These are phyloP conservation scores for Perca fluviatilis DNA, from an alignment of 2,113 vertebrate genomes.

Conservation along the genomic window DNA sequence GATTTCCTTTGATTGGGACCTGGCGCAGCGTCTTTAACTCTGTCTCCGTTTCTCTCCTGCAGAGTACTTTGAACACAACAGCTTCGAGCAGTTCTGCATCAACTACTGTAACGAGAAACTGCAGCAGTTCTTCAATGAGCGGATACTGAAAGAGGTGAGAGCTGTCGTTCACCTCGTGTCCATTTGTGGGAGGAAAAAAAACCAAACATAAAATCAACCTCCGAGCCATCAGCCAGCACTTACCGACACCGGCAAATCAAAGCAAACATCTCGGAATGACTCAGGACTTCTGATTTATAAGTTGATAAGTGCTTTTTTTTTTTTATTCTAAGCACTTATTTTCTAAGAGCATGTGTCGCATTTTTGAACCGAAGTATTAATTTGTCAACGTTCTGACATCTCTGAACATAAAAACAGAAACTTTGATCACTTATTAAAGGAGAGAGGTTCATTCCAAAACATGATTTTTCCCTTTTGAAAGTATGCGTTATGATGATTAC, in stretches of 20 bases:
- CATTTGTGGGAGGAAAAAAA: neutral
- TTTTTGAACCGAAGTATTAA: neutral
- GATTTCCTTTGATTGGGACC: neutral
- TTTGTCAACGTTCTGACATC: neutral
- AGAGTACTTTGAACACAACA: constrained; percentile 99
- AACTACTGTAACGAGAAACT: constrained; percentile 99
- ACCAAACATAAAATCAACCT: neutral
- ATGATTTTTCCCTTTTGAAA: neutral
- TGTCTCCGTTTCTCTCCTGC: constrained; percentile 33
- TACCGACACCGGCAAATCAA: neutral
- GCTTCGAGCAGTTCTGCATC: constrained; percentile 99
- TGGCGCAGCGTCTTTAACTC: neutral
- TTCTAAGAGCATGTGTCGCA: neutral
- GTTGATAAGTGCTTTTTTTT: neutral
- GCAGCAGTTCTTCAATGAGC: constrained; percentile 99
- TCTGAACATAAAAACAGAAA: neutral
- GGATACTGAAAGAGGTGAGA: constrained; percentile 98
- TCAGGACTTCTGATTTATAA: neutral
- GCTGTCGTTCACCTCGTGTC: neutral
- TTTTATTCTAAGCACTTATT: neutral
- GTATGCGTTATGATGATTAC: neutral
- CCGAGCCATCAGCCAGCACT: neutral
- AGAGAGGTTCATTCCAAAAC: neutral
- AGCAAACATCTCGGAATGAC: neutral
- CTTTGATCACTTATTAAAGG: neutral